phyloP scores from a whole-genome alignment of 2,797 vertebrate genomes.

The Gobio occitaniae region DNA sequence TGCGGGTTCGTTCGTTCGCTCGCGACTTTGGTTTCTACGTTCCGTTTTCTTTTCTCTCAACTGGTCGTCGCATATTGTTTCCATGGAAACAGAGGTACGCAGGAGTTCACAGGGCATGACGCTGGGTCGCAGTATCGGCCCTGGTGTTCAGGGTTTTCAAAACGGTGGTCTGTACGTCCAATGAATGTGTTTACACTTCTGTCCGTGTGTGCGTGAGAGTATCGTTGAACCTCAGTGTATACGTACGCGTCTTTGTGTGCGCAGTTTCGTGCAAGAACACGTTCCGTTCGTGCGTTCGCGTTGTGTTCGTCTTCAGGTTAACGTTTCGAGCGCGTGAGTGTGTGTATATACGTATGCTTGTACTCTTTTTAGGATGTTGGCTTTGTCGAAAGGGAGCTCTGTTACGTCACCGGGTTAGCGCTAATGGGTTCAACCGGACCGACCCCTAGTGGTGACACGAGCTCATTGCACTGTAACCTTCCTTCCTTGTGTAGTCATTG shows the following conservation, averaged over 20 bases:
- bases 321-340: slow-evolving; percentile 43
- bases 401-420: slow-evolving; percentile 54
- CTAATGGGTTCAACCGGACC: slow-evolving; percentile 43
- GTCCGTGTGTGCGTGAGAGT: slow-evolving; percentile 52
- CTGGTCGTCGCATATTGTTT: slow-evolving; percentile 67
- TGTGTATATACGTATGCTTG: slow-evolving; percentile 38
- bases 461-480: slow-evolving; percentile 82
- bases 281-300: slow-evolving; percentile 55
- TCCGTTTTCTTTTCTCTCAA: slow-evolving; percentile 54
- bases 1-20: slow-evolving; percentile 57
- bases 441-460: slow-evolving; percentile 74
- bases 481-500: slow-evolving; percentile 76
- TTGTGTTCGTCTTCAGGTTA: slow-evolving; percentile 61
- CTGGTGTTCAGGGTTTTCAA: slow-evolving; percentile 75
- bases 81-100: slow-evolving; percentile 61
- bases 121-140: slow-evolving; percentile 66
- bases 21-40: slow-evolving; percentile 48
- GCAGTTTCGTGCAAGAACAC: slow-evolving; percentile 47
- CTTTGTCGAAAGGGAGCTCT: slow-evolving; percentile 56
- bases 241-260: slow-evolving; percentile 41
- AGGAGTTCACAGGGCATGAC: slow-evolving; percentile 66
- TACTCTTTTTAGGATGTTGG: slow-evolving; percentile 56
- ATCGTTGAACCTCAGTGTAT: slow-evolving; percentile 46
- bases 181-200: slow-evolving; percentile 60
- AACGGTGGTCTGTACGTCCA: slow-evolving; percentile 65